Base-by-base conservation (phyloP, 2,888 invertebrate genomes). In the Epiperipatus broadwayi region DNA sequence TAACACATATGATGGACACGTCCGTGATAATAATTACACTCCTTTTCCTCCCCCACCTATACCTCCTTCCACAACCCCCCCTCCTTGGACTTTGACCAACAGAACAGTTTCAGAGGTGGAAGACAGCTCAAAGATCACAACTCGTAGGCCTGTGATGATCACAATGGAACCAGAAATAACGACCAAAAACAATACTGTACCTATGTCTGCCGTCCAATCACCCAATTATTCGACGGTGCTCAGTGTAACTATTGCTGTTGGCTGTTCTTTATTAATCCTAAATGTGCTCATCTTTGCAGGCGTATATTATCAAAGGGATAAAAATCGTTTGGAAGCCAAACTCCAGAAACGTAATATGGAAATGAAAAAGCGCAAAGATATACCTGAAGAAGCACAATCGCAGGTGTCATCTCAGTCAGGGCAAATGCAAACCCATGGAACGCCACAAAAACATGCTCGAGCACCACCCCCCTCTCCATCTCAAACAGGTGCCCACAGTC, bases 241-340 rank as follows among this genome's bases (percentile, higher is more conserved):
- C 10, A 83, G 83, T 58, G 83, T 85, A 0, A 87, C 85, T 14
- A n/a, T n/a, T n/a, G 89, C 87, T 34, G 85, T 91, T 46, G 91
- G 91, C 27, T 85, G 87, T 54, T 84, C 84, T 3, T 62, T 91
- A 42, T 68, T 91, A 16, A 83, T 89, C 51, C 65, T 91, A 3
- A 91, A 91, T 56, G 80, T 89, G 32, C 64, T 89, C 20, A 84
- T 91, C 53, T 89, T 89, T 55, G 87, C 87, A 38, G 87, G 84
- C 3, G 83, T 89, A 1, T 89, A 87, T 57, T 89, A 89, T 55
- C 87, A 89, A 54, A 49, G 61, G 41, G 58, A 60, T n/a, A 38
- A 43, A 52, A 15, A 52, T 55, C n/a, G n/a, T n/a, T n/a, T n/a
- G n/a, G n/a, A n/a, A n/a, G n/a, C n/a, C n/a, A n/a, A n/a, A n/a